These are phyloP conservation scores for Acrobasis suavella DNA, from an alignment of 2,888 invertebrate genomes.

Conservation along the genomic window DNA sequence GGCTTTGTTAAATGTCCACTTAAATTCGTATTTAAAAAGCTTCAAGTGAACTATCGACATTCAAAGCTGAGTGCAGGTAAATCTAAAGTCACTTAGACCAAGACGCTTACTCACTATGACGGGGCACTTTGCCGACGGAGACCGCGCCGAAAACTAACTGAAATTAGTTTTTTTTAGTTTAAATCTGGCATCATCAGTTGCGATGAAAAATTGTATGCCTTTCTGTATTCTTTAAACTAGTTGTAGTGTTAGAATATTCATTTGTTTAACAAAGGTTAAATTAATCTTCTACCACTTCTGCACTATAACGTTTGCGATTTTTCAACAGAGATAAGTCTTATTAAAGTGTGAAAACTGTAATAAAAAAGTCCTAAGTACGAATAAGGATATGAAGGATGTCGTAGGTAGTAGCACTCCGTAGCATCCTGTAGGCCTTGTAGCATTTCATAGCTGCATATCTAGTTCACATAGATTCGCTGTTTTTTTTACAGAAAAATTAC, in stretches of 20 bases:
- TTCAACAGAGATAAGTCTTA: no score
- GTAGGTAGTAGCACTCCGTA: neutral
- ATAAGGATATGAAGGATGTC: neutral
- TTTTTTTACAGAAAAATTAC: neutral
- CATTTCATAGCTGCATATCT: neutral
- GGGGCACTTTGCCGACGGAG: conserved; percentile 13
- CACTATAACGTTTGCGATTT: no score
- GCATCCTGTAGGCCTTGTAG: neutral
- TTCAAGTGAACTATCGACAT: neutral
- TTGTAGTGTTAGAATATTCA: no score
- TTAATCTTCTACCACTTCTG: no score
- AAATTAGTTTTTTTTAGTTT: neutral
- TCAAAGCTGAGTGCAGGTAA: conserved; percentile 4
- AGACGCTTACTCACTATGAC: conserved; percentile 32
- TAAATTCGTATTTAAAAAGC: neutral
- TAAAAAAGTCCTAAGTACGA: neutral
- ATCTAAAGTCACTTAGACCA: neutral
- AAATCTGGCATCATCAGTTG: neutral
- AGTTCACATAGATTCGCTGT: neutral
- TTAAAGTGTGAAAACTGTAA: neutral
- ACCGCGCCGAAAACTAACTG: neutral
- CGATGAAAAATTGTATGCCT: neutral
- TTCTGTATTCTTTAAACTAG: no score
- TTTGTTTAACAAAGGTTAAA: no score
- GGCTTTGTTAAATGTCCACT: no score